Evolutionary conservation across 1,140 invertebrate genomes (phyloP).

Genomic region (Propsilocerus akamusi): DNA sequence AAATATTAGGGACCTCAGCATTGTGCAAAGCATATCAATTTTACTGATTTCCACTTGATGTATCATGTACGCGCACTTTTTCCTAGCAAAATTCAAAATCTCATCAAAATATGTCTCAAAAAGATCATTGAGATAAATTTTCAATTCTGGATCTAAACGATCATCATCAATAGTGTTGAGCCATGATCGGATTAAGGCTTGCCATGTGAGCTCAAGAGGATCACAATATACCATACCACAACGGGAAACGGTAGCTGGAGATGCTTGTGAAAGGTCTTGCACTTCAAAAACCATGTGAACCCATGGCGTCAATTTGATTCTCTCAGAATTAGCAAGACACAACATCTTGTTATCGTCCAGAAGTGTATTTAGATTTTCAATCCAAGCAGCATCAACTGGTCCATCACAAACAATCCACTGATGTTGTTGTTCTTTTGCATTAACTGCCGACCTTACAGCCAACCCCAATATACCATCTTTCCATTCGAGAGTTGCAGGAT

Average conservation of each 20-base stretch:
- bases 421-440: constrained; percentile 41
- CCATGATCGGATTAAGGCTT: constrained; percentile 68
- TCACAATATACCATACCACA: constrained; percentile 86
- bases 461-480: constrained; percentile 65
- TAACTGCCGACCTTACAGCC: constrained; percentile 46
- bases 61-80: constrained; percentile 41
- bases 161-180: constrained; percentile 33
- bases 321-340: constrained; percentile 69
- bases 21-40: constrained; percentile 46
- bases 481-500: constrained; percentile 73
- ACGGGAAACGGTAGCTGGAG: constrained; percentile 72
- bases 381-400: constrained; percentile 87
- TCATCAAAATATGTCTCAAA: constrained; percentile 42
- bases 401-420: constrained; percentile 80
- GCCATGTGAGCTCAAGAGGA: constrained; percentile 57
- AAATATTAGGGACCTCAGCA: constrained; percentile 47
- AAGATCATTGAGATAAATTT: constrained; percentile 33
- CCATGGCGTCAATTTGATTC: constrained; percentile 70
- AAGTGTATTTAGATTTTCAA: constrained; percentile 88
- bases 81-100: constrained; percentile 42
- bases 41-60: constrained; percentile 66
- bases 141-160: constrained; percentile 31
- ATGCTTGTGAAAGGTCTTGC: constrained; percentile 66
- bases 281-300: constrained; percentile 81
- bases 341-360: constrained; percentile 90